Percentiles rank a stretch among this genome's conserved stretches.
These are phyloP conservation scores for Acronicta leporina DNA, from an alignment of 2,888 invertebrate species.

Conservation along the genomic window DNA sequence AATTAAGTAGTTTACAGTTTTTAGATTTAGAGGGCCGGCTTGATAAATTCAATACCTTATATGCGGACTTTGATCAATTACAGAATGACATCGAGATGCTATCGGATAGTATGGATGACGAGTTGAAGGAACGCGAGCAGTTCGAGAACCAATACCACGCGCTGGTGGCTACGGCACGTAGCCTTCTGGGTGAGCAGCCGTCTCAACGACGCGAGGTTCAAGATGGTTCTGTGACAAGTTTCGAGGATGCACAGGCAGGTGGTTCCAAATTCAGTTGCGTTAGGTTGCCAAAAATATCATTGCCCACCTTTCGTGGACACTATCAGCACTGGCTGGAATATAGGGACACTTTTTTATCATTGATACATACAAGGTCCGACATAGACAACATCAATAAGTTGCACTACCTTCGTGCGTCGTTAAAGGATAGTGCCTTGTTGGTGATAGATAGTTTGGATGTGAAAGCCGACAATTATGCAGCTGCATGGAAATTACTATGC, in stretches of 20 bases:
- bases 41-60: not conserved
- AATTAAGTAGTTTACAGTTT: not conserved
- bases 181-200: not conserved
- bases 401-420: not conserved
- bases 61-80: not conserved
- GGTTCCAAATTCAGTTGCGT: not conserved
- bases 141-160: not conserved
- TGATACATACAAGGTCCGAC: not conserved
- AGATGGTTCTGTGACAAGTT: not conserved
- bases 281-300: not conserved
- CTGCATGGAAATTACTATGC: not conserved
- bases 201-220: not conserved
- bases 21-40: not conserved
- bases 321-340: conserved; percentile 5
- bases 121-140: not conserved
- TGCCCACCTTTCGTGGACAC: not conserved
- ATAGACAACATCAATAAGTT: not conserved
- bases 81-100: conserved; percentile 1
- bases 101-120: not conserved
- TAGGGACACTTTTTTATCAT: not conserved
- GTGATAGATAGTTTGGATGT: not conserved
- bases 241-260: not conserved
- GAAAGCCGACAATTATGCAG: not conserved
- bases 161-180: not conserved
- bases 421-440: not conserved